Evolutionary conservation across 1,140 invertebrate species (phyloP).

Genomic region (Penaeus chinensis): DNA sequence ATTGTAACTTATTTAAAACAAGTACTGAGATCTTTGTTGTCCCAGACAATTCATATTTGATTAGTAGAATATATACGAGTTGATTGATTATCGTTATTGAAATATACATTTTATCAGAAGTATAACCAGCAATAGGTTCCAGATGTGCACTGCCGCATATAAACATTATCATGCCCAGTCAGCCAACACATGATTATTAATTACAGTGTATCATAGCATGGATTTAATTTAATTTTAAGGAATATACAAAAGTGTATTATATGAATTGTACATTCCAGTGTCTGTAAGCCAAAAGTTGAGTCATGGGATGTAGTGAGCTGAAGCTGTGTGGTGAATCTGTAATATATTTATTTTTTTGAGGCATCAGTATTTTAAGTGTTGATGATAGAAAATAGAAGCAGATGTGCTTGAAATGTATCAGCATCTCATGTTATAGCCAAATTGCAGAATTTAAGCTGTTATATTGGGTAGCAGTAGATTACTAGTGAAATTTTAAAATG

Average conservation of each 20-base stretch:
- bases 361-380: no score
- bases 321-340: conserved; percentile 45
- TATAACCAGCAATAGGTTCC: conserved; percentile 22
- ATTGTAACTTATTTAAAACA: conserved; percentile 2
- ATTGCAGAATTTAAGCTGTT: no score
- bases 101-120: conserved; percentile 14
- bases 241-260: conserved; percentile 47
- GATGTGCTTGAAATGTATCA: no score
- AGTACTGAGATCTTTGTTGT: no score
- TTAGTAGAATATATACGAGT: background rate
- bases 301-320: conserved; percentile 34
- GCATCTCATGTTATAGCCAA: no score
- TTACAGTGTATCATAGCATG: conserved; percentile 48
- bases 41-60: background rate
- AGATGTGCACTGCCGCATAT: conserved; percentile 50
- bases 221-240: conserved; percentile 45
- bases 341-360: conserved; percentile 51
- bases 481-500: no score
- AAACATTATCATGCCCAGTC: conserved; percentile 37
- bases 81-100: background rate
- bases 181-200: conserved; percentile 39
- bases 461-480: no score
- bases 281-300: conserved; percentile 48
- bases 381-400: no score
- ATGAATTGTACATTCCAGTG: conserved; percentile 60